Percentiles rank a stretch among this genome's conserved stretches.
Conservation (phyloP, 2,113 vertebrate genomes). For the Aramus guarauna region DNA sequence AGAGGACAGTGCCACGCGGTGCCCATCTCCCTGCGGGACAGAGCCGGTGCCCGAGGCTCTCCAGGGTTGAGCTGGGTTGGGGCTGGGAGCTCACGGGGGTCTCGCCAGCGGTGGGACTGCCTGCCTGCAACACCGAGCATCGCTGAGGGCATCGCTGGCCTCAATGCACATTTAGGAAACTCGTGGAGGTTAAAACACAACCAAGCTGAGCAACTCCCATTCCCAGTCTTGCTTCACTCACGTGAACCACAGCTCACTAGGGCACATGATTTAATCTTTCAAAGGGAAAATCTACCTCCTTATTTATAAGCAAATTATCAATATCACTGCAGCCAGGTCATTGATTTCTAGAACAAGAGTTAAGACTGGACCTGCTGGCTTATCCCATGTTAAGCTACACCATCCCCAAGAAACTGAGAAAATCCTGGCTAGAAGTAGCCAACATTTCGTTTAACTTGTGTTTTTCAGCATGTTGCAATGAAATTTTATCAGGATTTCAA, state of each 20-base stretch:
- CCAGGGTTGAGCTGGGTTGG: rapidly evolving
- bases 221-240: neutral
- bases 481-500: neutral
- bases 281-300: neutral
- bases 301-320: neutral
- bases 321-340: neutral
- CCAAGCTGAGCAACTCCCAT: neutral
- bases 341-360: neutral
- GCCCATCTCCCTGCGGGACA: neutral
- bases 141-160: neutral
- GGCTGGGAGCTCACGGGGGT: neutral
- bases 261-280: neutral
- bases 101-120: too few species aligned
- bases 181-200: neutral
- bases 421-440: neutral
- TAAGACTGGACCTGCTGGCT: neutral
- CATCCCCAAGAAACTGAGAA: neutral
- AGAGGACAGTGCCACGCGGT: neutral
- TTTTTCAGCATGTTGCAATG: neutral
- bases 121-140: neutral
- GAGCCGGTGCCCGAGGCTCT: neutral
- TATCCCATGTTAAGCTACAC: neutral
- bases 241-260: neutral
- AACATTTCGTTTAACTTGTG: neutral
- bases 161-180: rapidly evolving